A percentile compares a stretch with the other conserved stretches of the same genome.
Evolutionary conservation across 2,113 vertebrate species (phyloP).

Genomic region (Vimba vimba): DNA sequence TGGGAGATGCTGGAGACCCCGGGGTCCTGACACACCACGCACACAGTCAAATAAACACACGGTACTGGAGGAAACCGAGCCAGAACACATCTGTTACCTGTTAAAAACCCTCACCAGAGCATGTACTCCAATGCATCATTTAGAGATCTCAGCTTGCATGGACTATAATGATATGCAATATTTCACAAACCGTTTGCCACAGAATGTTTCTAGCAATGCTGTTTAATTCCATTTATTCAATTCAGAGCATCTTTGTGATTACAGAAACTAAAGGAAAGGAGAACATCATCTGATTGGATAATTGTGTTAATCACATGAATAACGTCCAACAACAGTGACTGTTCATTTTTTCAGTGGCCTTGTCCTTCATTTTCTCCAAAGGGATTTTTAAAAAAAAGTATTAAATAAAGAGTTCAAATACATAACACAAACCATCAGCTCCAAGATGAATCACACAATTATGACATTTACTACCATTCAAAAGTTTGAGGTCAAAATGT

Average conservation of each 20-base stretch:
- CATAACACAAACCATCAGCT: background rate
- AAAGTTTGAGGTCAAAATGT: no score
- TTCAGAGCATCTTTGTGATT: background rate
- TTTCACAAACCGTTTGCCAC: background rate
- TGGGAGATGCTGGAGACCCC: constrained; percentile 30
- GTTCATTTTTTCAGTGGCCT: background rate
- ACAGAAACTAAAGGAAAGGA: background rate
- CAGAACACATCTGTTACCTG: constrained; percentile 55
- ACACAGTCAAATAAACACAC: constrained; percentile 53
- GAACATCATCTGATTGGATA: background rate
- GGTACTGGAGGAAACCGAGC: constrained; percentile 22
- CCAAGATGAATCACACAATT: background rate
- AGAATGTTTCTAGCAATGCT: background rate
- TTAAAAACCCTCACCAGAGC: constrained; percentile 45
- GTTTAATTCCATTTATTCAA: background rate
- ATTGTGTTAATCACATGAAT: background rate
- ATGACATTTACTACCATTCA: background rate
- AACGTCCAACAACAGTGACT: background rate
- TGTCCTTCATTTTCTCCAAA: background rate
- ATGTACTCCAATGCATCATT: background rate
- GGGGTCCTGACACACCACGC: constrained; percentile 34
- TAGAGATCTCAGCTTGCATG: background rate
- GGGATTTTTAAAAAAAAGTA: background rate
- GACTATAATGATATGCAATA: background rate
- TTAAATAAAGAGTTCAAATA: background rate